Percentiles rank a stretch among this genome's conserved stretches.
Conservation (phyloP, 2,113 vertebrate species). For the Ploceus nigricollis region DNA sequence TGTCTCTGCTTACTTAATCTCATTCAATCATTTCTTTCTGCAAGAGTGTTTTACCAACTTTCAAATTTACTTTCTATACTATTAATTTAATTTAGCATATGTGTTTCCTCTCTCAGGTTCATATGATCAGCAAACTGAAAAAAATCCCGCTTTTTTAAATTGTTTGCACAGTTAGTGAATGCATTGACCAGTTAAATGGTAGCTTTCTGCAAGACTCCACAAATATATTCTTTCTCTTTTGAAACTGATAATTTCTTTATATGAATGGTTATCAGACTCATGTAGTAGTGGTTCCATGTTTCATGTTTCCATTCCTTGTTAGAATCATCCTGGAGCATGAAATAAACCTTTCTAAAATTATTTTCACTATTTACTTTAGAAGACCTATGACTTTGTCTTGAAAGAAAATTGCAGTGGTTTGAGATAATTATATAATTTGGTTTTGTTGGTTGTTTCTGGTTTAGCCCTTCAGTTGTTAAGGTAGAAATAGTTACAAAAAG, state of each 20-base stretch:
- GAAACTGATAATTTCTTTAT: background rate
- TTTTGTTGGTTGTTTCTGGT: background rate
- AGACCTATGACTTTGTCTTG: background rate
- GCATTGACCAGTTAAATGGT: background rate
- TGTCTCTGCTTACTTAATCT: background rate
- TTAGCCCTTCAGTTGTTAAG: background rate
- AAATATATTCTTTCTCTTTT: background rate
- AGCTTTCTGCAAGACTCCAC: background rate
- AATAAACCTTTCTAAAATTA: background rate
- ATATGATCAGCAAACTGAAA: background rate
- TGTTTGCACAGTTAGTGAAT: background rate
- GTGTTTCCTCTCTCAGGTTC: background rate
- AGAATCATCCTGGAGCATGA: background rate
- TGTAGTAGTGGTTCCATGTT: background rate
- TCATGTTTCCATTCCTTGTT: background rate
- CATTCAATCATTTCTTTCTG: background rate
- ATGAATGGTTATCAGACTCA: background rate
- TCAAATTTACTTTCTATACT: background rate
- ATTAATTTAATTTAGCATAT: background rate
- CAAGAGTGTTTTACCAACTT: background rate
- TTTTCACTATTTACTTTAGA: background rate
- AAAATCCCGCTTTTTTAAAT: rapidly evolving
- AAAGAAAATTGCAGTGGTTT: background rate
- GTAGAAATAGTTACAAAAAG: background rate
- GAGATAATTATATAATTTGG: background rate